Evolutionary conservation across 2,113 vertebrate genomes (phyloP), one percentile per base, ranked within the genome.

Genomic region (Cyanoderma ruficeps): DNA sequence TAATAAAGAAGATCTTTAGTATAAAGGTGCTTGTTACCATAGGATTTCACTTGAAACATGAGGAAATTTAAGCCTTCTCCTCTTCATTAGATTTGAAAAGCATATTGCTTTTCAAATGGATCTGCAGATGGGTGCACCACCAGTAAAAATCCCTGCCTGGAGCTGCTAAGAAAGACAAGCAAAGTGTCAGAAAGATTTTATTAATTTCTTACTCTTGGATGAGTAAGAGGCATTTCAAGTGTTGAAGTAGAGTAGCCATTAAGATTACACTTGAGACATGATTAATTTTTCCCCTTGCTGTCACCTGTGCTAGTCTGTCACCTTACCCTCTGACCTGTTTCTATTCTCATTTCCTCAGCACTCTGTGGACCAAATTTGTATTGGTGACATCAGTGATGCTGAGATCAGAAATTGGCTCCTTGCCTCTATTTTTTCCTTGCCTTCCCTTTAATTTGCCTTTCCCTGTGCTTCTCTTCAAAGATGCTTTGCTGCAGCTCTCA

Each of bases 371-470:
- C 78, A 92, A 31, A 88, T 65, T 91, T 65, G 69, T 83, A 80
- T 14, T 70, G 80, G 75, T 94, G 92, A 94, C 83, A 96, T 95
- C 93, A 96, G 78, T 91, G 90, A 78, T 63, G 77, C 71, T 93
- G 93, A 96, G 90, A 93, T 96, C 89, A 97, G 93, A 96, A 96
- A 94, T 60, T 96, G 95, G 96, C 90, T 83, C 57, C 67, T 90
- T 91, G 94, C 86, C 86, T 70, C 42, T 84, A 23, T 93, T 95
- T 82, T 91, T 72, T 71, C 65, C 24, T 87, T 78, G 74, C 74
- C 37, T 76, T 88, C 74, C 57, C 71, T 84, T 61, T 89, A 87
- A 89, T 93, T 90, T 96, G 83, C 71, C 46, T 91, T 94, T 77
- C 69, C 67, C 64, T 67, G 42, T 25, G 37, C 33, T 71, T 64